Evolutionary conservation across 2,888 invertebrate genomes (phyloP).

Genomic region (Cephus nigrinus): DNA sequence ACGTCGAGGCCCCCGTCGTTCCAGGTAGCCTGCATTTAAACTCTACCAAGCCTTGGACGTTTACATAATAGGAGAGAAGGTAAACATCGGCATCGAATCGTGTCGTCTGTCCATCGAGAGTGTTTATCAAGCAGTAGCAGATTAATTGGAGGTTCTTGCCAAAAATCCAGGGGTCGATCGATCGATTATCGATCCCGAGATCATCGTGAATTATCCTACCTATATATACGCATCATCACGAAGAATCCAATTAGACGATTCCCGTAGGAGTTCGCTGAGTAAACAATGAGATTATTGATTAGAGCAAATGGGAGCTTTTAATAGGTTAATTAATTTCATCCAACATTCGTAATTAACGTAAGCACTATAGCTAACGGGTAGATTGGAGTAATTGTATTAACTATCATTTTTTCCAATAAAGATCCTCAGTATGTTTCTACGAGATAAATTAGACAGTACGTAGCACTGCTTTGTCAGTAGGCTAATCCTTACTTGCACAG

Average conservation of each 20-base stretch:
- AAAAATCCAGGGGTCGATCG: not conserved
- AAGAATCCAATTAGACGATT: not conserved
- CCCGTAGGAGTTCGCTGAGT: not conserved
- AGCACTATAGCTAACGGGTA: not conserved
- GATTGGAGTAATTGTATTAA: not conserved
- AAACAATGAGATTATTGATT: not conserved
- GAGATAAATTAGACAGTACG: not conserved
- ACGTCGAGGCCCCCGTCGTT: not conserved
- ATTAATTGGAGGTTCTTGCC: not conserved
- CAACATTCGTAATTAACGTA: not conserved
- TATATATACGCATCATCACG: not conserved
- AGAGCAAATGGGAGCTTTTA: not conserved
- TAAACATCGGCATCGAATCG: not conserved
- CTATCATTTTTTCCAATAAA: not conserved
- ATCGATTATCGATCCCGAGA: not conserved
- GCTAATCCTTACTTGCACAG: not conserved
- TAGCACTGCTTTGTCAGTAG: not conserved
- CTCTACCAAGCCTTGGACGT: not conserved
- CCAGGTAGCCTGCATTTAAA: not conserved
- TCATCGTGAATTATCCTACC: not conserved
- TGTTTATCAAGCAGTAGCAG: not conserved
- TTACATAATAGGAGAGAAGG: conserved; percentile 3
- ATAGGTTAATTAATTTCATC: not conserved
- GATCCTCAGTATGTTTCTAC: not conserved
- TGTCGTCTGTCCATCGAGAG: not conserved